Conservation (phyloP, 2,113 vertebrate genomes). For the Morone chrysops region DNA sequence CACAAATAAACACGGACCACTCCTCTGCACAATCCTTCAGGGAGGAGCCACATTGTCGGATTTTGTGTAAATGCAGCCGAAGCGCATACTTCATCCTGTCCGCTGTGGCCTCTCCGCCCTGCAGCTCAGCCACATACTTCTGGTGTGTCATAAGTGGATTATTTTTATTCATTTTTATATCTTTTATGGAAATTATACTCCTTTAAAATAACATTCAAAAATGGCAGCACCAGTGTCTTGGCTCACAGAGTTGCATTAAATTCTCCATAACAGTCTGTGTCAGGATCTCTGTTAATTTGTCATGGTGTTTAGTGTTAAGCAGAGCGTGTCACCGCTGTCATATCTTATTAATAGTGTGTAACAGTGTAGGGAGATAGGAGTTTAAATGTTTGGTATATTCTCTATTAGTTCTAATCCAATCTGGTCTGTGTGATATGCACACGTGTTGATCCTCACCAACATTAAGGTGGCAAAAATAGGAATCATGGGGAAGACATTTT, state of each 20-base stretch:
- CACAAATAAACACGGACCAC: too few relatives aligned
- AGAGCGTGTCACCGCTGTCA: conserved; percentile 32
- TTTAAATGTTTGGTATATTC: conserved; percentile 22
- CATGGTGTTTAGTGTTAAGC: conserved; percentile 40
- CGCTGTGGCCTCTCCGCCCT: too few relatives aligned
- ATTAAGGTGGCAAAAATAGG: neutral
- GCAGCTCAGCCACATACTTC: too few relatives aligned
- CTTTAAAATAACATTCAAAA: too few relatives aligned
- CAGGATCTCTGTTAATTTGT: conserved; percentile 43
- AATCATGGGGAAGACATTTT: neutral
- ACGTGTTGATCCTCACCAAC: neutral
- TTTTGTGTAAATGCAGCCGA: too few relatives aligned
- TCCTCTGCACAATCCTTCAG: too few relatives aligned
- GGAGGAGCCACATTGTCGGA: too few relatives aligned
- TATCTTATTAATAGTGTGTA: conserved; percentile 39
- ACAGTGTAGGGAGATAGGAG: conserved; percentile 25
- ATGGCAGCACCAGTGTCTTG: neutral
- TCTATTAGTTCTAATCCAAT: conserved; percentile 36
- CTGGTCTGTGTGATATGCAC: conserved; percentile 6
- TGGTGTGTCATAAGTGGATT: too few relatives aligned
- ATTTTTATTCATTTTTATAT: too few relatives aligned
- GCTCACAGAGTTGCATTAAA: conserved; percentile 4
- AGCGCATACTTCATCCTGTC: too few relatives aligned
- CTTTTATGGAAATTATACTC: too few relatives aligned
- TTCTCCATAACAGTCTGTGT: conserved; percentile 25